Evolutionary conservation across 1,140 invertebrate genomes (phyloP).

Genomic region (Eciton burchellii): DNA sequence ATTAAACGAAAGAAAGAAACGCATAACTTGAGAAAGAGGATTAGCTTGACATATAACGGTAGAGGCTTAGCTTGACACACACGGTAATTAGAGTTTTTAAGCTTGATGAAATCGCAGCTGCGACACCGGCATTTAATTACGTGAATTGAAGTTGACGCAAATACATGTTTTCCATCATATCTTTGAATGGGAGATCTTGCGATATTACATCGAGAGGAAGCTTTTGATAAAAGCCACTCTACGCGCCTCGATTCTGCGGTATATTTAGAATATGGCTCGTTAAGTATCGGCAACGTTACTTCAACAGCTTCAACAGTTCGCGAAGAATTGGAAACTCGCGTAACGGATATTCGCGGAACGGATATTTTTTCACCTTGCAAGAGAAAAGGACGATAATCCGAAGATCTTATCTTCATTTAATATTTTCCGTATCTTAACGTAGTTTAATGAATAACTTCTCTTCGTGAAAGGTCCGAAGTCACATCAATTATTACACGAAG

Average conservation of each 20-base stretch:
- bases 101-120: slow-evolving; percentile 31
- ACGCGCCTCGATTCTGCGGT: neutral
- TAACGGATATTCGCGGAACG: neutral
- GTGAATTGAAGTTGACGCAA: slow-evolving; percentile 38
- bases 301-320: no score
- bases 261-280: neutral
- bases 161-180: slow-evolving; percentile 31
- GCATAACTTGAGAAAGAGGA: slow-evolving; percentile 43
- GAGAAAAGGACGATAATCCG: neutral
- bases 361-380: neutral
- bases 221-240: neutral
- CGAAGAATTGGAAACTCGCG: neutral
- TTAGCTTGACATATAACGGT: slow-evolving; percentile 51
- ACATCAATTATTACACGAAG: slow-evolving; percentile 27
- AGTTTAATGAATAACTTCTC: slow-evolving; percentile 21
- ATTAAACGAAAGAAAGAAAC: slow-evolving; percentile 22
- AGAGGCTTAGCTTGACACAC: slow-evolving; percentile 40
- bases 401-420: neutral
- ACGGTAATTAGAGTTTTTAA: slow-evolving; percentile 54
- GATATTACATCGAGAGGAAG: slow-evolving; percentile 20
- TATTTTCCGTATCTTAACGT: slow-evolving; percentile 16
- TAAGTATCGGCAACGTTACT: neutral
- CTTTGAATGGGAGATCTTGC: slow-evolving; percentile 1
- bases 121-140: slow-evolving; percentile 49
- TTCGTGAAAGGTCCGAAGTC: slow-evolving; percentile 35